Percentiles rank a stretch among this genome's conserved stretches.
Evolutionary conservation across 2,888 invertebrate genomes (phyloP).

Genomic region (Trachelus iudaicus): DNA sequence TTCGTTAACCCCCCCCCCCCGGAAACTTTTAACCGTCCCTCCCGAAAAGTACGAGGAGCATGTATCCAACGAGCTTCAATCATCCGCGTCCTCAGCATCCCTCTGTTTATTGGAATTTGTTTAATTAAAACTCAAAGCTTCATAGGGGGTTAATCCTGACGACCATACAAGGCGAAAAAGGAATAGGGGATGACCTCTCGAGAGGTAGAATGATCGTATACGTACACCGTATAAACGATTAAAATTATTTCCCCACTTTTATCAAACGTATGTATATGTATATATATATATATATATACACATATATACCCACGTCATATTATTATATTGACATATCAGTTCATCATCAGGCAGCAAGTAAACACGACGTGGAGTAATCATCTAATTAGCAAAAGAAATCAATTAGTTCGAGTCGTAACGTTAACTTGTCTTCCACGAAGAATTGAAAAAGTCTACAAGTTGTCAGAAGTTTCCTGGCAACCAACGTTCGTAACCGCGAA

Average conservation of each 20-base stretch:
- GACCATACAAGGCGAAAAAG: neutral
- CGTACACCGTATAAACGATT: neutral
- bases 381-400: neutral
- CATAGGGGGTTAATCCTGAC: neutral
- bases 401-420: neutral
- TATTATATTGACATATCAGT: neutral
- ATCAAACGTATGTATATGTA: neutral
- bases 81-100: constrained; percentile 45
- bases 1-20: constrained; percentile 29
- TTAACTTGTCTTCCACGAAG: neutral
- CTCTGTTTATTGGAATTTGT: constrained; percentile 47
- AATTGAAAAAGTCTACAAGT: neutral
- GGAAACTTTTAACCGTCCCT: constrained; percentile 14
- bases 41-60: constrained; percentile 25
- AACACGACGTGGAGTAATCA: neutral
- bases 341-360: neutral
- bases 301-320: neutral
- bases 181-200: neutral
- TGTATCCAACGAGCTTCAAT: constrained; percentile 48
- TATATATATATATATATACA: too few species aligned
- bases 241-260: neutral
- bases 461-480: neutral
- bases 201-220: neutral
- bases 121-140: constrained; percentile 34
- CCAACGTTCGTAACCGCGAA: neutral